These are phyloP conservation scores for Arctia plantaginis DNA, from an alignment of 2,888 invertebrate genomes.

Conservation along the genomic window DNA sequence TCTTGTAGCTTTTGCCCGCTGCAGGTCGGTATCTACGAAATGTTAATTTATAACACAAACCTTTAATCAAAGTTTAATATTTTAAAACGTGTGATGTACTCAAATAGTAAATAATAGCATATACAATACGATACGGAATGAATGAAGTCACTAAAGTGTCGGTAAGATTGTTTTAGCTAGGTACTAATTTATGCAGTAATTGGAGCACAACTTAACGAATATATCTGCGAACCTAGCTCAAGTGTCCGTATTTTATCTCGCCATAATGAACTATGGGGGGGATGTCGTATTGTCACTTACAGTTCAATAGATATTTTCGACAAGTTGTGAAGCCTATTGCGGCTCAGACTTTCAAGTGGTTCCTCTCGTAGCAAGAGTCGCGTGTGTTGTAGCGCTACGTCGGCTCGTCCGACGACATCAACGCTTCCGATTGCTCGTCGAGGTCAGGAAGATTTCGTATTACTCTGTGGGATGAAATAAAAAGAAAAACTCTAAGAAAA, in stretches of 20 bases:
- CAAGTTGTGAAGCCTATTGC: slow-evolving; percentile 28
- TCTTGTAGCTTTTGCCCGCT: not conserved
- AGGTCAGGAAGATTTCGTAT: slow-evolving; percentile 84
- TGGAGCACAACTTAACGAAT: slow-evolving; percentile 15
- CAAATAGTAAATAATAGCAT: slow-evolving; percentile 42
- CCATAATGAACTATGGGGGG: not conserved
- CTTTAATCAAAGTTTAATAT: slow-evolving; percentile 19
- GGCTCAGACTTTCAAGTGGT: slow-evolving; percentile 55
- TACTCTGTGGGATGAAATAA: slow-evolving; percentile 57
- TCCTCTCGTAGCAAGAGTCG: slow-evolving; percentile 45
- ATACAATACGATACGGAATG: slow-evolving; percentile 42
- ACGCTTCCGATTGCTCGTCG: slow-evolving; percentile 88
- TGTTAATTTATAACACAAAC: slow-evolving; percentile 30
- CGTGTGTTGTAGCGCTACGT: slow-evolving; percentile 69
- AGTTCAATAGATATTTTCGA: slow-evolving; percentile 16
- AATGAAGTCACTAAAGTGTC: slow-evolving; percentile 36
- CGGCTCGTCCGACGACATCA: slow-evolving; percentile 84
- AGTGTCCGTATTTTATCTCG: slow-evolving; percentile 7
- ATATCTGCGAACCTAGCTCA: slow-evolving; percentile 1
- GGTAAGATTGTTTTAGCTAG: slow-evolving; percentile 18
- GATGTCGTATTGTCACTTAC: slow-evolving; percentile 4
- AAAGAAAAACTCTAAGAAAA: not conserved
- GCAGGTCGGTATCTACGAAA: slow-evolving; percentile 4
- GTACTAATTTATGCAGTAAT: slow-evolving; percentile 35
- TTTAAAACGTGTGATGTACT: slow-evolving; percentile 41